phyloP scores from a whole-genome alignment of 2,888 invertebrate species.

The Callosobruchus maculatus region DNA sequence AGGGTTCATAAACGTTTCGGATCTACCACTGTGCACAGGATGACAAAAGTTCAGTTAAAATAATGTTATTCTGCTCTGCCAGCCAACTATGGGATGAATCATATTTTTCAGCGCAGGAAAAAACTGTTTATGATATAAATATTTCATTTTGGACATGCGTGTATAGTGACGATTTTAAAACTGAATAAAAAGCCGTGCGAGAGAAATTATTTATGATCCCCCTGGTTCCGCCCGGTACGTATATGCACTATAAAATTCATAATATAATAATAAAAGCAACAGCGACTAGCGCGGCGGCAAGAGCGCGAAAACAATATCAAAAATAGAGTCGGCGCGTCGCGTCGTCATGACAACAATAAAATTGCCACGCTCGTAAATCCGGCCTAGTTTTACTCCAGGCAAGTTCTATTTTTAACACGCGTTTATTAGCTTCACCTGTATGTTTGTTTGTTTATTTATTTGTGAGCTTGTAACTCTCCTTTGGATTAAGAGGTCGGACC shows the following conservation, averaged over 20 bases:
- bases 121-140: not conserved
- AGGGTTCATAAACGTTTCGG: too few relatives aligned
- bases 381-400: not conserved
- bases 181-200: not conserved
- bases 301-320: not conserved
- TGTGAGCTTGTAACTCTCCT: too few relatives aligned
- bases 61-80: not conserved
- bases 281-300: not conserved
- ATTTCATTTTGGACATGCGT: not conserved
- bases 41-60: too few relatives aligned
- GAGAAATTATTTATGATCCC: not conserved
- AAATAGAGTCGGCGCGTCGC: not conserved
- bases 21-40: too few relatives aligned
- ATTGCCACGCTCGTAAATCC: not conserved
- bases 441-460: too few relatives aligned
- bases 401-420: too few relatives aligned
- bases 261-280: not conserved
- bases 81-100: not conserved
- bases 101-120: not conserved
- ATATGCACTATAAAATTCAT: not conserved
- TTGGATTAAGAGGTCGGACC: too few relatives aligned
- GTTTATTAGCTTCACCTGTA: too few relatives aligned
- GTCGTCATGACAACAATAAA: not conserved
- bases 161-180: not conserved
- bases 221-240: not conserved